A percentile compares a stretch with the other conserved stretches of the same genome.
These are phyloP conservation scores for Hypsibius dujardini DNA, from an alignment of 1,140 invertebrate species.

Conservation along the genomic window DNA sequence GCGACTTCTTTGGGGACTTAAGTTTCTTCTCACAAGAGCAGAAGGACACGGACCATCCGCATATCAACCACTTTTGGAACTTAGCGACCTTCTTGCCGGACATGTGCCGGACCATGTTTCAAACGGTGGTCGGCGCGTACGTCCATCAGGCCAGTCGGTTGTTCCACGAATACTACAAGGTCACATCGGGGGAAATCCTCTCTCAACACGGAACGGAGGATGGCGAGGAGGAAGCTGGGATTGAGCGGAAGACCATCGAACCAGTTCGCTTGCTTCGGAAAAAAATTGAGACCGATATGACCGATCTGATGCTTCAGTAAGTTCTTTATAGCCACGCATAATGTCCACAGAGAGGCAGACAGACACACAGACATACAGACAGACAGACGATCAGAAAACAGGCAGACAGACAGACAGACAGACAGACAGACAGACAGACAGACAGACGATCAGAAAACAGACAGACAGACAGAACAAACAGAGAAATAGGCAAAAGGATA, in stretches of 20 bases:
- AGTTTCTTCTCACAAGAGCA: slow-evolving; percentile 3
- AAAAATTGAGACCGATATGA: slow-evolving; percentile 5
- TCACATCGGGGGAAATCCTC: background rate
- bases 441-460: no score
- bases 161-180: slow-evolving; percentile 11
- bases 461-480: no score
- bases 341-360: no score
- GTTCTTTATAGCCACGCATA: background rate
- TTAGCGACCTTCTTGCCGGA: background rate
- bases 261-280: background rate
- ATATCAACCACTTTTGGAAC: background rate
- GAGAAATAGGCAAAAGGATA: no score
- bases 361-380: no score
- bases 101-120: background rate
- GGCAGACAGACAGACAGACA: no score
- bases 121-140: background rate
- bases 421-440: no score
- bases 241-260: background rate
- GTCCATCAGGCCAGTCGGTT: background rate
- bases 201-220: background rate
- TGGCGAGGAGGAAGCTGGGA: background rate
- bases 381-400: no score
- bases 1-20: background rate
- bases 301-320: background rate
- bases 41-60: background rate